Evolutionary conservation across 2,113 vertebrate genomes (phyloP), one percentile per base, ranked within the genome.

Genomic region (Centrocercus urophasianus): DNA sequence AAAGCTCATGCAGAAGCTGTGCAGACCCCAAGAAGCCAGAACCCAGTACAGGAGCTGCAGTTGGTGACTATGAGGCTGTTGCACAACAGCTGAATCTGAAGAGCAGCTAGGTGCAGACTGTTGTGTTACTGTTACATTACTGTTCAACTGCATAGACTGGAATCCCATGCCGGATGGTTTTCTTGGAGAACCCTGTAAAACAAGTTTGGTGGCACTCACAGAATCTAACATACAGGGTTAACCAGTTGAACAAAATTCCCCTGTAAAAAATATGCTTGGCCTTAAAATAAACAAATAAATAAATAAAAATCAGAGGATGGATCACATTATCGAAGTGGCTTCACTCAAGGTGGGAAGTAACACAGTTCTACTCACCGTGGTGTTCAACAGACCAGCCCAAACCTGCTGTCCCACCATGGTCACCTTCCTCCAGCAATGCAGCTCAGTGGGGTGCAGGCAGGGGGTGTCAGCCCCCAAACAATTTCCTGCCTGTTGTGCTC

Each of bases 131-230:
- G 67, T 27, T 52, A 52, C 48, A 13, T 50, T 50, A 50, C 36
- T 66, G 22, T 59, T 32, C 65, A 28, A 34, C 16, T 28, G 77
- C 3, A 9, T 43, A 63, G 34, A 19, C 47, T 73, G 86, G 65
- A 71, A 81, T 63, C 86, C 21, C 25, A 61, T 1, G 13, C 3
- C n/a, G 84, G 14, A 50, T 50, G 86, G 89, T 87, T 83, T 93
- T 64, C 54, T 57, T 40, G 42, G 71, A 94, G 95, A 95, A 93
- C 92, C 77, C 88, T 76, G 90, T 82, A 94, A 84, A 96, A 96
- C 96, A 2, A 92, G 95, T 96, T 72, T 42, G 63, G 84, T 73
- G 91, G 95, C 86, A 84, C 28, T 8, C 61, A 38, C 28, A 34
- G 57, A 89, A 90, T 61, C 27, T 32, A 34, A 17, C 0, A 8